Evolutionary conservation across 2,113 vertebrate species (phyloP), one percentile per base, ranked within the genome.

Genomic region (Nothocercus julius): DNA sequence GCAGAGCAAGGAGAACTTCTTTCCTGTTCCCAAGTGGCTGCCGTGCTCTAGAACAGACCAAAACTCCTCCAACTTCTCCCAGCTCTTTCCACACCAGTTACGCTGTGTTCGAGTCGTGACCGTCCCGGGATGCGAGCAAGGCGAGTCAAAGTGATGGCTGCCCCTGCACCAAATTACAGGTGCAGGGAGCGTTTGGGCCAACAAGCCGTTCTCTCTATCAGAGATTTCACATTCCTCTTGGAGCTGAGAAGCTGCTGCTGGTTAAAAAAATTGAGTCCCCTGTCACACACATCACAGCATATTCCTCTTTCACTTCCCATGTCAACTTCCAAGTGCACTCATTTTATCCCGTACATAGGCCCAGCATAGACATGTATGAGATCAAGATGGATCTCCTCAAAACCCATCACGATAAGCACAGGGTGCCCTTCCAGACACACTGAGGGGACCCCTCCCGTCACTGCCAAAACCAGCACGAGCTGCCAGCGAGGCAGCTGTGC

Each of bases 1-100:
- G 84, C 88, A 64, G 36, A 78, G 56, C 63, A 95, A 92, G 68
- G 17, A 93, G 68, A 78, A 77, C 80, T 88, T 81, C n/a, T 87
- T 56, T 70, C 84, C 45, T 19, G 81, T 84, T 88, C 82, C 91
- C 77, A 82, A 94, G 81, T 84, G 94, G 17, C 66, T 89, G 66
- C 58, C 2, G 22, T 8, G 16, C 61, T 82, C 66, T 89, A 76
- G 21, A 66, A 56, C 15, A 89, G 77, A 72, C 61, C 72, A 74
- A 56, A 78, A 47, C 0, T 6, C 20, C 53, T 86, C 28, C 3
- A 81, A 44, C 58, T 47, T 90, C 82, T 64, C 28, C 75, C 77
- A 42, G 67, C 72, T 74, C 86, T 44, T 67, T 69, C 61, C 68
- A 74, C 27, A 7, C 73, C 64, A 9, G 6, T 85, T 44, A 13